A percentile compares a stretch with the other conserved stretches of the same genome.
Conservation (phyloP, 2,113 vertebrate genomes). For the Bostrychus sinensis region DNA sequence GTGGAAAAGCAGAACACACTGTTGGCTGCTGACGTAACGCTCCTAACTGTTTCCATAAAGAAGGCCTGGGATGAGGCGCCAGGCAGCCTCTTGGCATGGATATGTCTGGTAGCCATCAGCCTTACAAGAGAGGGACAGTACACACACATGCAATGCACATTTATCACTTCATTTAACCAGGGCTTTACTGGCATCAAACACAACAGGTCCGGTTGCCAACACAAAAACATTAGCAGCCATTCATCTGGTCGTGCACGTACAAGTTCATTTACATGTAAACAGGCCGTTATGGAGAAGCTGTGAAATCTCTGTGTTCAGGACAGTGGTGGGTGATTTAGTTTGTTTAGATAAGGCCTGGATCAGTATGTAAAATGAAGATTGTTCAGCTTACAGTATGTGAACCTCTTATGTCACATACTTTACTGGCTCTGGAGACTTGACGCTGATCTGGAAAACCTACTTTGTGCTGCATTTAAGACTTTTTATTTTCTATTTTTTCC, state of each 20-base stretch:
- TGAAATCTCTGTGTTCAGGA: not conserved
- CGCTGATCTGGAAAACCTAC: not conserved
- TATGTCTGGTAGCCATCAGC: conserved; percentile 78
- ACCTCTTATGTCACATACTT: not conserved
- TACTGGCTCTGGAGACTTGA: not conserved
- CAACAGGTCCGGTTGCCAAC: not conserved
- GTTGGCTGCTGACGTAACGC: conserved; percentile 70
- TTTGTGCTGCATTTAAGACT: not conserved
- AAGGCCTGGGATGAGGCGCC: conserved; percentile 66
- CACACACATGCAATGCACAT: conserved; percentile 20
- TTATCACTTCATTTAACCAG: not conserved
- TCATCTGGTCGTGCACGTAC: not conserved
- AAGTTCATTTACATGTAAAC: not conserved
- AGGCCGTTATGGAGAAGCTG: not conserved
- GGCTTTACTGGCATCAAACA: not conserved
- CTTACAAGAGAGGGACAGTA: conserved; percentile 38
- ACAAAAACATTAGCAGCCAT: conserved; percentile 4
- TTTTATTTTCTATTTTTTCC: too few relatives aligned
- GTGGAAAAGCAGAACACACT: conserved; percentile 63
- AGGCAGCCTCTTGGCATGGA: conserved; percentile 60
- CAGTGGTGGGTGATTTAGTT: not conserved
- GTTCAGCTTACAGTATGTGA: not conserved
- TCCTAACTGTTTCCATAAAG: conserved; percentile 80
- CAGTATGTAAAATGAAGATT: not conserved
- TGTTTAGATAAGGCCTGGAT: conserved; percentile 1